Conservation (phyloP, 2,797 vertebrate genomes). For the Pantherophis vulpinus region DNA sequence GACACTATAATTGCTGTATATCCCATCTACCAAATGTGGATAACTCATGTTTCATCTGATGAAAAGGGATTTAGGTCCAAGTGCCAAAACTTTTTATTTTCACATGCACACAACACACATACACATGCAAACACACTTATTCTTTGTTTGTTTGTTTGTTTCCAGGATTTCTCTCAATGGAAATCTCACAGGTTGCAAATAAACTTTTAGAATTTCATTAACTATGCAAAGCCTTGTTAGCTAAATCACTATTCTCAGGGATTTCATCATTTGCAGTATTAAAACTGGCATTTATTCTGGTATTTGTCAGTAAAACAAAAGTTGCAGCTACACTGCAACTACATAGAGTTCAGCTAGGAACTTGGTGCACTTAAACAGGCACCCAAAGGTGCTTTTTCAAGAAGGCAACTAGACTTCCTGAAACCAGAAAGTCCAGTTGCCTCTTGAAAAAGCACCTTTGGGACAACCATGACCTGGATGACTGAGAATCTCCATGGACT, state of each 20-base stretch:
- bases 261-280: background rate
- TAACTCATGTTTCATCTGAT: background rate
- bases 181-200: background rate
- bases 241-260: background rate
- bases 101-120: background rate
- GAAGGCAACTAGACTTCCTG: no score
- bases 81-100: background rate
- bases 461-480: no score
- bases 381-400: no score
- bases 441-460: no score
- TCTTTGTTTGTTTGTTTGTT: background rate
- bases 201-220: background rate
- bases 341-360: background rate
- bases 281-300: background rate
- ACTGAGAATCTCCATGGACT: no score
- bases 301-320: background rate
- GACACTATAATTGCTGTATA: background rate
- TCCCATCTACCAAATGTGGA: background rate
- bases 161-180: background rate
- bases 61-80: background rate
- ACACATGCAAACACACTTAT: background rate
- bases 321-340: background rate
- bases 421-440: no score
- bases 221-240: background rate
- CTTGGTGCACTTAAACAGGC: background rate